phyloP scores from a whole-genome alignment of 2,888 invertebrate genomes.

The Priocnemis perturbator region DNA sequence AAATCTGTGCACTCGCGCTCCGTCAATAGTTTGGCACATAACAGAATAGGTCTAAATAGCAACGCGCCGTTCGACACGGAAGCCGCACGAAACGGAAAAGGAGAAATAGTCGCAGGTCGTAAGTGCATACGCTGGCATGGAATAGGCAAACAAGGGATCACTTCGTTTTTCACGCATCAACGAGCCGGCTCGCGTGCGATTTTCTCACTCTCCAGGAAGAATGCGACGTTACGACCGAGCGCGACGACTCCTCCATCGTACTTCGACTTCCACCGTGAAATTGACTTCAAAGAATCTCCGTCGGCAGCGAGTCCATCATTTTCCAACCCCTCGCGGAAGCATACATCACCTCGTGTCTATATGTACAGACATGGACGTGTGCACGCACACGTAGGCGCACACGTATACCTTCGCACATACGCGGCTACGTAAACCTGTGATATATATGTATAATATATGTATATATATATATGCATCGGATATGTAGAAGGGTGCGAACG shows the following conservation, averaged over 20 bases:
- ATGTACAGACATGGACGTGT: slow-evolving; percentile 6
- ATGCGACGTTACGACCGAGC: slow-evolving; percentile 26
- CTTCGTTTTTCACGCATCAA: slow-evolving; percentile 20
- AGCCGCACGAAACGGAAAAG: slow-evolving; percentile 12
- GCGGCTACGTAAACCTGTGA: not conserved
- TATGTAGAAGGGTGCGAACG: slow-evolving; percentile 32
- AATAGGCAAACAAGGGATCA: no score
- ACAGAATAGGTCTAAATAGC: not conserved
- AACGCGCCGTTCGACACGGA: not conserved
- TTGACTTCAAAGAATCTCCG: slow-evolving; percentile 38
- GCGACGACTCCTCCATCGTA: slow-evolving; percentile 23
- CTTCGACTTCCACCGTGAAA: slow-evolving; percentile 27
- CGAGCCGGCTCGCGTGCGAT: slow-evolving; percentile 31
- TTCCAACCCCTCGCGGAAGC: slow-evolving; percentile 36
- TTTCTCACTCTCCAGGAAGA: slow-evolving; percentile 28
- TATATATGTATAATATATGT: slow-evolving; percentile 26
- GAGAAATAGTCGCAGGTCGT: not conserved
- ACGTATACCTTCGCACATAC: not conserved
- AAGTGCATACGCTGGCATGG: not conserved
- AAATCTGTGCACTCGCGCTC: no score
- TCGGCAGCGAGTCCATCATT: slow-evolving; percentile 38
- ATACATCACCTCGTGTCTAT: slow-evolving; percentile 19
- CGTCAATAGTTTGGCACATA: no score
- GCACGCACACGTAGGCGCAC: not conserved
- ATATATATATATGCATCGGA: slow-evolving; percentile 15